Base-by-base conservation (phyloP, 2,888 invertebrate genomes). In the Leucozona laternaria region DNA sequence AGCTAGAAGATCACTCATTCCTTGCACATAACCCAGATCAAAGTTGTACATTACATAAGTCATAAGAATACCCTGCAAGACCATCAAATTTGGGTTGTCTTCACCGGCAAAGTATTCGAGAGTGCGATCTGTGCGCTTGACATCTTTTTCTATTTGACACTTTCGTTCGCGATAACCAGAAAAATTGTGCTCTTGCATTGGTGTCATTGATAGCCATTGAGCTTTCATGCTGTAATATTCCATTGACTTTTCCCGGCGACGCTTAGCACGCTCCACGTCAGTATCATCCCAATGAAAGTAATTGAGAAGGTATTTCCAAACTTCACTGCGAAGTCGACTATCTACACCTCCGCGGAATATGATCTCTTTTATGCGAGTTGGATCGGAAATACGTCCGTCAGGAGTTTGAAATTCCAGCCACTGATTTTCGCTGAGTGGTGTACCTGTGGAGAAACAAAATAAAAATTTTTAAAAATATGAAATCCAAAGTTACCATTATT, bases 21-120 rank as follows among this genome's bases (percentile, higher is more conserved):
- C 99, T 92, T 97, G 97, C 2, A 97, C 97, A 90, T 97, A 98
- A 15, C 98, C 99, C 89, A 99, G 93, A 93, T 99, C 99, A 92
- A 99, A 99, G 93, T 99, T 98, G 91, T 98, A 99, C 99, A 99
- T 99, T 48, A 98, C 96, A 91, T 99, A 99, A 0, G 99, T 99
- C 97, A 99, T 97, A 4, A 99, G 94, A 88, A 99, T 97, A 90
- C 99, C 98, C 89, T 97, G 95, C 4, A 99, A 93, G 15, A 96
- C 94, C 78, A 95, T 94, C 71, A 99, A 93, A 92, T 99, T 98
- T 0, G 96, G 95, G 92, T 99, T 99, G 89, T 97, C 95, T 87
- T 98, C 98, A 0, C 98, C 99, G n/a, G 97, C 96, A 92, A 96
- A 99, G 93, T 96, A 99, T 8, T 96, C 95, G 89, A 97, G 95